Percentiles rank a stretch among this genome's conserved stretches.
phyloP scores from a whole-genome alignment of 2,113 vertebrate genomes.

The Hemichromis elongatus region DNA sequence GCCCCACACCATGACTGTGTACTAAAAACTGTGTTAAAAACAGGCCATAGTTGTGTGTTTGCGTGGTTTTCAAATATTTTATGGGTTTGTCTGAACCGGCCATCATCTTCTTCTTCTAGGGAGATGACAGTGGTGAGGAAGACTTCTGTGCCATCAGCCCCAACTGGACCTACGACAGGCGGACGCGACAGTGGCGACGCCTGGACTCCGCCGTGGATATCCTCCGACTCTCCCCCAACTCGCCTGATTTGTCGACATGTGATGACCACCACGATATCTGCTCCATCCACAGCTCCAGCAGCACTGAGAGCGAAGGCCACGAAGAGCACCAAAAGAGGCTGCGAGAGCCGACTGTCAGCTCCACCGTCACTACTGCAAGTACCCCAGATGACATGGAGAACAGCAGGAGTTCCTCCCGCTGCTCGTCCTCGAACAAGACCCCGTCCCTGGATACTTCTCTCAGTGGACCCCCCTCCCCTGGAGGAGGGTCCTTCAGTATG shows the following conservation, averaged over 20 bases:
- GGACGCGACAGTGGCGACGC: slow-evolving; percentile 74
- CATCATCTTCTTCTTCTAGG: slow-evolving; percentile 53
- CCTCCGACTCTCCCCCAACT: slow-evolving; percentile 9
- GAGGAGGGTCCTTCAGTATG: slow-evolving; percentile 28
- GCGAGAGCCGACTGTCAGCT: accelerated
- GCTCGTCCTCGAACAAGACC: slow-evolving; percentile 65
- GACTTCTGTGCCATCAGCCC: slow-evolving; percentile 83
- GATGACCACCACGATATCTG: slow-evolving; percentile 72
- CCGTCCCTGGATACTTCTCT: slow-evolving; percentile 59
- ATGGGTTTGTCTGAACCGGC: neutral
- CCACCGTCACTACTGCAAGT: neutral
- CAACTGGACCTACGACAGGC: slow-evolving; percentile 79
- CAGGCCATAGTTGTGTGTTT: neutral
- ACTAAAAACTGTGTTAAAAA: neutral
- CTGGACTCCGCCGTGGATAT: slow-evolving; percentile 31
- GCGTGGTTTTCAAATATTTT: neutral
- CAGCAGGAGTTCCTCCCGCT: slow-evolving; percentile 70
- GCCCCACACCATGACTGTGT: neutral
- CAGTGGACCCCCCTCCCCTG: slow-evolving; percentile 65
- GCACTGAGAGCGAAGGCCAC: slow-evolving; percentile 75
- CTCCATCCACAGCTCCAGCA: slow-evolving; percentile 79
- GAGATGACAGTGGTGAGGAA: slow-evolving; percentile 75
- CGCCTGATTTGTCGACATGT: slow-evolving; percentile 9
- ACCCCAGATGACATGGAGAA: slow-evolving; percentile 64
- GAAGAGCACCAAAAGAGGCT: neutral